Percentiles rank a stretch among this genome's conserved stretches.
Conservation (phyloP, 2,888 invertebrate species). For the Mythimna albipuncta region DNA sequence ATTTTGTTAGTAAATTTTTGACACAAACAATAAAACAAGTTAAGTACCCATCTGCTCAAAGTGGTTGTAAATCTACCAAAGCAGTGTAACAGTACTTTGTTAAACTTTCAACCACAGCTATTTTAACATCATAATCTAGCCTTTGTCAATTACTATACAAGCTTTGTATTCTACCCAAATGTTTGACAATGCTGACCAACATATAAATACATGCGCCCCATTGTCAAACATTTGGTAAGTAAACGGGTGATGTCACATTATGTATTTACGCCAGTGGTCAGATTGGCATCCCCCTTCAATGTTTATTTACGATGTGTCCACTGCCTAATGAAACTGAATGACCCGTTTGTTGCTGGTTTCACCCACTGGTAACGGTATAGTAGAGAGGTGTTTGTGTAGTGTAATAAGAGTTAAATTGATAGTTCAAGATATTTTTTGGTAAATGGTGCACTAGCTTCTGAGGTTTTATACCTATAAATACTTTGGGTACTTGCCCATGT, state of each 20-base stretch:
- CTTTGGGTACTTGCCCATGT: no score
- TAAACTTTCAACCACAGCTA: neutral
- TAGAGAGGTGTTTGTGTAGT: neutral
- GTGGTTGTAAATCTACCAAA: neutral
- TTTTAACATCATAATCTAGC: neutral
- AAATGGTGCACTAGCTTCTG: no score
- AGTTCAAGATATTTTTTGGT: neutral
- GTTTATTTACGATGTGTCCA: slow-evolving; percentile 36
- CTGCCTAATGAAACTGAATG: slow-evolving; percentile 45
- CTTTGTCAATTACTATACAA: neutral
- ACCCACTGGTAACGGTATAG: slow-evolving; percentile 8
- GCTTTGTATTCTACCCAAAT: neutral
- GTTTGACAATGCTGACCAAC: no score
- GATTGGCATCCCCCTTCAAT: slow-evolving; percentile 16
- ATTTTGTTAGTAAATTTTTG: no score
- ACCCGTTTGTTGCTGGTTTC: slow-evolving; percentile 19
- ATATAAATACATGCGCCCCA: neutral
- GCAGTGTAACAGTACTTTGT: no score
- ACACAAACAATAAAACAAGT: no score
- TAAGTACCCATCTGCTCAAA: no score
- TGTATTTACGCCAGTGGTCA: slow-evolving; percentile 34
- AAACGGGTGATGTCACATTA: slow-evolving; percentile 21
- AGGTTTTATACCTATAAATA: no score
- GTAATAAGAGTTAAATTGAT: neutral
- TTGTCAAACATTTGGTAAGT: neutral